phyloP scores from a whole-genome alignment of 2,797 vertebrate species.

The Myoxocephalus aenaeus region DNA sequence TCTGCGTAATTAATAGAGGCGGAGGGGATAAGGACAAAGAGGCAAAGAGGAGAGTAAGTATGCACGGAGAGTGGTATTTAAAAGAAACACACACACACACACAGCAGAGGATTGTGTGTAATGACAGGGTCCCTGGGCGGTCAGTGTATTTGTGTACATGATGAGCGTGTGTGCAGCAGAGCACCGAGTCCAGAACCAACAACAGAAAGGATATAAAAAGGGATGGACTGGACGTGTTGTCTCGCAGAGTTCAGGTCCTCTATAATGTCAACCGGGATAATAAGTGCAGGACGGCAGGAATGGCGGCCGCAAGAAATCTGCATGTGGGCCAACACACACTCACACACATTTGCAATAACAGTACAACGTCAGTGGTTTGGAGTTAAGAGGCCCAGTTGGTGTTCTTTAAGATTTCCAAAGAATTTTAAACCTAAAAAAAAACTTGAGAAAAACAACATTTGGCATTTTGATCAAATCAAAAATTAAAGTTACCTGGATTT shows the following conservation, averaged over 20 bases:
- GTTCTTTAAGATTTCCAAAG: not conserved
- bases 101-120: slow-evolving; percentile 48
- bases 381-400: not conserved
- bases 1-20: slow-evolving; percentile 76
- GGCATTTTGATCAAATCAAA: too few species aligned
- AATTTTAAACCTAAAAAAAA: not conserved
- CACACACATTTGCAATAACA: not conserved
- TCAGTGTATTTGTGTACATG: slow-evolving; percentile 68
- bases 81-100: slow-evolving; percentile 33
- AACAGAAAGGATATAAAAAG: slow-evolving; percentile 39
- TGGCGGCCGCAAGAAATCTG: slow-evolving; percentile 4
- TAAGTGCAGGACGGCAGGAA: slow-evolving; percentile 37
- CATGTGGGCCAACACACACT: not conserved
- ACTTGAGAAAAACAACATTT: too few species aligned
- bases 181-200: slow-evolving; percentile 58
- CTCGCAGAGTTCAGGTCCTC: slow-evolving; percentile 59
- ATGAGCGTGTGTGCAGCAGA: slow-evolving; percentile 33
- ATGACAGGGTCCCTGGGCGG: slow-evolving; percentile 61
- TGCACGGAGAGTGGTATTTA: slow-evolving; percentile 38
- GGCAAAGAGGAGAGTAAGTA: slow-evolving; percentile 25
- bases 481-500: not conserved
- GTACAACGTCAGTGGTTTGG: not conserved
- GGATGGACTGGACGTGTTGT: slow-evolving; percentile 43
- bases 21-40: slow-evolving; percentile 61
- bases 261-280: slow-evolving; percentile 41